Evolutionary conservation across 2,113 vertebrate species (phyloP), one percentile per base, ranked within the genome.

Genomic region (Brienomyrus longianalis): DNA sequence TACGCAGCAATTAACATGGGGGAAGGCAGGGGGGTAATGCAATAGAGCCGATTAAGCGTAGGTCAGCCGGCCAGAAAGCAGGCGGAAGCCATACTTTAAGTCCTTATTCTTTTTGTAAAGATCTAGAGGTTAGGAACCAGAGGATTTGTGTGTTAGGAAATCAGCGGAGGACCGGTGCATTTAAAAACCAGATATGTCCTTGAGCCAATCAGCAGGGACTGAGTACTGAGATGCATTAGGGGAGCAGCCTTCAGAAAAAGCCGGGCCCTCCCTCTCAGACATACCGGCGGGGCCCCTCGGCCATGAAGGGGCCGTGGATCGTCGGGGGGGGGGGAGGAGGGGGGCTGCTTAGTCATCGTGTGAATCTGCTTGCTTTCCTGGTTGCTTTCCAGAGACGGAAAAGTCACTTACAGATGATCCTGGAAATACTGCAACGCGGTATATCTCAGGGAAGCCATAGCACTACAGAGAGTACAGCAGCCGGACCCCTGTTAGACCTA

Each of bases 201-300:
- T 47, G 39, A 31, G 90, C 48, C 93, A 94, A 93, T 93, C 89
- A 94, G 86, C 85, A 90, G 74, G 85, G 90, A 86, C 91, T 93
- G 92, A 95, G 94, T 94, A 93, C 88, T 93, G 91, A 92, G 90
- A 86, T 92, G 83, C 88, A 84, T 93, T 94, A 93, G 93, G 91
- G 91, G 88, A 62, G 88, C 84, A 89, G 89, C 83, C 54, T 59
- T 86, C 87, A 91, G 83, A 92, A 91, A 83, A 89, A 77, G 92
- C 80, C 27, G 21, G 11, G 43, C 90, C 88, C 35, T 85, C 89
- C 54, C 77, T 0, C 62, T 21, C 54, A n/a, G 84, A 52, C 47
- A 86, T 50, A 47, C 2, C n/a, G 11, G 27, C 27, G 31, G 85
- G 48, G 15, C 5, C 27, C 27, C 17, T 31, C 27, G 27, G 23